These are phyloP conservation scores for Homarus americanus DNA, from an alignment of 1,140 invertebrate genomes.

Conservation along the genomic window DNA sequence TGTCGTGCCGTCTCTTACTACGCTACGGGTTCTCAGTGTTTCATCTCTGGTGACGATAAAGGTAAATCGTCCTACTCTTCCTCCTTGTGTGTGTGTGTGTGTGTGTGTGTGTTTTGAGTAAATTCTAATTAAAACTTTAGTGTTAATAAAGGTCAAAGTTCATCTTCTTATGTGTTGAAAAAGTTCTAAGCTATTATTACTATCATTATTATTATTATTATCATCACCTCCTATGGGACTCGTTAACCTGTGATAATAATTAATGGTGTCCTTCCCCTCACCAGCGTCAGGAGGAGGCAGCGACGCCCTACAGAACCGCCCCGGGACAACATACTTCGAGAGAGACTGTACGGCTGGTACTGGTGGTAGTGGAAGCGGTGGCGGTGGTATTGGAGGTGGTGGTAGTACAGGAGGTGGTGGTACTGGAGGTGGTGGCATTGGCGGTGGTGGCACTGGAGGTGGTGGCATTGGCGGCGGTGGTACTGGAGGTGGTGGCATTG, in stretches of 20 bases:
- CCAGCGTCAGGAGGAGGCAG: constrained; percentile 76
- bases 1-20: constrained; percentile 80
- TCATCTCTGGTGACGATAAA: constrained; percentile 76
- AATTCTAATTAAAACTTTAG: too few species aligned
- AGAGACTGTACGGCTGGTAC: constrained; percentile 77
- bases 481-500: constrained; percentile 41
- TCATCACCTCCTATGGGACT: too few species aligned
- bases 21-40: constrained; percentile 79
- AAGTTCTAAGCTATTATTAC: too few species aligned
- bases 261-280: not conserved
- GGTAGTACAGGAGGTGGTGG: not conserved
- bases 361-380: not conserved
- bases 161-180: too few species aligned
- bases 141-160: too few species aligned
- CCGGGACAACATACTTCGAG: constrained; percentile 79
- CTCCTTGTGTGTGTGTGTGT: too few species aligned
- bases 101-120: too few species aligned
- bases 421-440: not conserved
- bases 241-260: too few species aligned
- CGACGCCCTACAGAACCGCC: constrained; percentile 77
- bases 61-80: constrained; percentile 47
- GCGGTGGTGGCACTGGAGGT: constrained; percentile 18
- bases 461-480: not conserved
- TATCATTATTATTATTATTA: too few species aligned
- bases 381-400: not conserved